Base-by-base conservation (phyloP, 2,113 vertebrate genomes). In the Cyanoramphus novaezelandiae region DNA sequence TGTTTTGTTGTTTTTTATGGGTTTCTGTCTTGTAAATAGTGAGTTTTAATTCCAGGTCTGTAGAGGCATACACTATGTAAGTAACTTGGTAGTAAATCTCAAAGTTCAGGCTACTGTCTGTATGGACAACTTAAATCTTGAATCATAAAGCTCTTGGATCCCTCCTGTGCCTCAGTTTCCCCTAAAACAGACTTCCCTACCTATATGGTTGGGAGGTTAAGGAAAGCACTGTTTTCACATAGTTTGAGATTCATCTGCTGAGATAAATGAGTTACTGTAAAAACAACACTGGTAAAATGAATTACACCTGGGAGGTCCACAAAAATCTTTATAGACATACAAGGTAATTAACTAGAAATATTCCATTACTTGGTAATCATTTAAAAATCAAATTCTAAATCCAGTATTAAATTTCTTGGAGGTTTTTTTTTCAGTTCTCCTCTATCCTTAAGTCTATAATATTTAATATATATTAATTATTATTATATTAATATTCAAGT, bases 321-420 rank as follows among this genome's bases (percentile, higher is more conserved):
- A 72, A 44, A 86, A 69, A 78, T 41, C 82, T 93, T 74, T 74
- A 69, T 9, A 46, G 60, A 15, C 53, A 23, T 33, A 29, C 33
- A 10, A 50, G 44, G 65, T 65, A 92, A 88, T 87, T 87, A 19
- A 88, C 74, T 85, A 92, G 55, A 63, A 77, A 64, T 53, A 78
- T 55, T 59, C 74, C 46, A n/a, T 74, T 81, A 57, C 53, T 29
- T 44, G 55, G 33, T 57, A 88, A 74, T 74, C 15, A 27, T 55
- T 77, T 25, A 55, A 74, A 28, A 77, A 77, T 90, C 55, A 60
- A 77, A 77, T 92, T 81, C 83, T 41, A 72, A 89, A 65, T 92
- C 29, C 39, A 33, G 44, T 49, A 46, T 50, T 71, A 27, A 77
- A 37, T 75, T 62, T 27, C 65, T 69, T 33, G 13, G 76, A 76